phyloP scores from a whole-genome alignment of 2,113 vertebrate species.

The Daboia siamensis region DNA sequence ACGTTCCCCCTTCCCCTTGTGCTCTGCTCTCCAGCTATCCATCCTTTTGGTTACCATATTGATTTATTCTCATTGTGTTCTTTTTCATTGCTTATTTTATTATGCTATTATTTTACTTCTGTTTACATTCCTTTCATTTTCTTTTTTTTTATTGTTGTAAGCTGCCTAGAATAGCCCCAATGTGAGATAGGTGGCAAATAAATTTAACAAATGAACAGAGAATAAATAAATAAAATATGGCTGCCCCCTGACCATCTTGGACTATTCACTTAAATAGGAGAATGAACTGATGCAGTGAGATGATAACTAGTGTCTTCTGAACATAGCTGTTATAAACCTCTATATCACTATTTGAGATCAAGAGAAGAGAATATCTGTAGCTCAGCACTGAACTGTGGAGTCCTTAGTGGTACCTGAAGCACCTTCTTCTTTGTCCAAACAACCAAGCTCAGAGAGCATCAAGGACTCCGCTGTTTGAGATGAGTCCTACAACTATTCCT shows the following conservation, averaged over 20 bases:
- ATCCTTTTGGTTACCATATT: background rate
- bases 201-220: background rate
- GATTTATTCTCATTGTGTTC: background rate
- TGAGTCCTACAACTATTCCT: background rate
- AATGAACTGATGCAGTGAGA: background rate
- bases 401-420: background rate
- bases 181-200: background rate
- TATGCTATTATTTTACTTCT: background rate
- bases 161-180: background rate
- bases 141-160: background rate
- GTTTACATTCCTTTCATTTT: background rate
- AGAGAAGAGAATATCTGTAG: background rate
- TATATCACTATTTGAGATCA: background rate
- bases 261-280: background rate
- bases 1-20: background rate
- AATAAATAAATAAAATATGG: background rate
- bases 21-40: background rate
- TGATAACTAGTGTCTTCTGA: background rate
- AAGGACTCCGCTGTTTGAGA: background rate
- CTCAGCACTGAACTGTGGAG: background rate
- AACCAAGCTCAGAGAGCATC: background rate
- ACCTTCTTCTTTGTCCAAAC: background rate
- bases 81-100: background rate
- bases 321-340: background rate
- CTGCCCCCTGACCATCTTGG: background rate